phyloP scores from a whole-genome alignment of 1,140 invertebrate genomes.

The Alviniconcha marisindica region DNA sequence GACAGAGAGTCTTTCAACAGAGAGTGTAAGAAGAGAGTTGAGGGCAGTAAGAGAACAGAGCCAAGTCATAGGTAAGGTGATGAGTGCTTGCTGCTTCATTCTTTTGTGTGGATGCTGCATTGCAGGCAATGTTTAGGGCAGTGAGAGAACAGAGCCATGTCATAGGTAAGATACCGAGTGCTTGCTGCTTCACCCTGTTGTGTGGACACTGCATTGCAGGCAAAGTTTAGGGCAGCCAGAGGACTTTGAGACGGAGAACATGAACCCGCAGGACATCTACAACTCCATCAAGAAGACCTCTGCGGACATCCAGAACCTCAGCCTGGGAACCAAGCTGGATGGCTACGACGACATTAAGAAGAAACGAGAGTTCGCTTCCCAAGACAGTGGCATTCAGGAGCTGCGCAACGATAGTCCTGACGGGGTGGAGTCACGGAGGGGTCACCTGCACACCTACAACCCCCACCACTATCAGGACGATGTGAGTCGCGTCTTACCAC shows the following conservation, averaged over 20 bases:
- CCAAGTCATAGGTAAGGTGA: too few species aligned
- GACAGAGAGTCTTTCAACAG: too few species aligned
- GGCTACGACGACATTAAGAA: slow-evolving; percentile 72
- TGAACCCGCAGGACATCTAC: slow-evolving; percentile 89
- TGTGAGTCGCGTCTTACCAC: slow-evolving; percentile 10
- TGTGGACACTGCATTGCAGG: slow-evolving; percentile 36
- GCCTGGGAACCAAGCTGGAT: slow-evolving; percentile 80
- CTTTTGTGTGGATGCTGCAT: too few species aligned
- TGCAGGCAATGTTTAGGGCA: too few species aligned
- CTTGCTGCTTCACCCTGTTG: too few species aligned
- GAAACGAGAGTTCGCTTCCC: slow-evolving; percentile 88
- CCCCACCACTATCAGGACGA: slow-evolving; percentile 70
- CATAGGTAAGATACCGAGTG: too few species aligned
- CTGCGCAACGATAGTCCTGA: slow-evolving; percentile 78
- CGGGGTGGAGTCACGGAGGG: slow-evolving; percentile 56
- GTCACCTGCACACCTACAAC: slow-evolving; percentile 60
- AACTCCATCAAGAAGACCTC: slow-evolving; percentile 91
- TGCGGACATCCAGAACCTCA: slow-evolving; percentile 94
- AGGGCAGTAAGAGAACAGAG: too few species aligned
- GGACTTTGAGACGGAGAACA: slow-evolving; percentile 81
- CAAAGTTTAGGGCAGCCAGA: slow-evolving; percentile 65
- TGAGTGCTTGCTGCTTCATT: too few species aligned
- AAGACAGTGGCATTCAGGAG: slow-evolving; percentile 91
- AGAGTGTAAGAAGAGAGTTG: too few species aligned
- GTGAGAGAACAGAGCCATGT: too few species aligned